These are phyloP conservation scores for Pangasius sanitwongsei DNA, from an alignment of 2,797 vertebrate species.

Conservation along the genomic window DNA sequence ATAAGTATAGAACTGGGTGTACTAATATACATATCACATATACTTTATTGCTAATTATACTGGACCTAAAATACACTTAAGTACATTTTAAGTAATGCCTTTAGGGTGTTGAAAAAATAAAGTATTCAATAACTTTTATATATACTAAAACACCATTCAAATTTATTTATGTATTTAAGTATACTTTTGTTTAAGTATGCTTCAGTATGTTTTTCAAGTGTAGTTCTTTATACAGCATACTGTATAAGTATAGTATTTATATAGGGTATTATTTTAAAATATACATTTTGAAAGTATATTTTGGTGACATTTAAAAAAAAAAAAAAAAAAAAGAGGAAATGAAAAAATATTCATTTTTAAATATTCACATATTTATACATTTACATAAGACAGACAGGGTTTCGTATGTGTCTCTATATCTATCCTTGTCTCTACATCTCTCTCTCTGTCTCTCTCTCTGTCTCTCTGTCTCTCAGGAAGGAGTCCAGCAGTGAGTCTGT, in stretches of 20 bases:
- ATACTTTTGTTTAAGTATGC: background rate
- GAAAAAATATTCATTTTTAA: background rate
- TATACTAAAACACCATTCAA: background rate
- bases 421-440: background rate
- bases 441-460: background rate
- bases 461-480: constrained; percentile 63
- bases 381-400: background rate
- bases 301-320: too few species aligned
- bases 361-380: background rate
- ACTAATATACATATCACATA: too few species aligned
- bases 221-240: background rate
- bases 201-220: background rate
- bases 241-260: too few species aligned
- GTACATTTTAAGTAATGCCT: background rate
- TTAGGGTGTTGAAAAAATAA: background rate
- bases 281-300: background rate
- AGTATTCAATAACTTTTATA: background rate
- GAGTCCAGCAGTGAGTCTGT: constrained; percentile 71
- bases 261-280: background rate
- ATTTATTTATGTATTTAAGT: background rate
- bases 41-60: background rate
- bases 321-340: background rate
- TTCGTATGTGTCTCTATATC: background rate
- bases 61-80: background rate
- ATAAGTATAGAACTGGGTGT: background rate